Base-by-base conservation (phyloP, 2,888 invertebrate genomes). In the Graphium colonna region DNA sequence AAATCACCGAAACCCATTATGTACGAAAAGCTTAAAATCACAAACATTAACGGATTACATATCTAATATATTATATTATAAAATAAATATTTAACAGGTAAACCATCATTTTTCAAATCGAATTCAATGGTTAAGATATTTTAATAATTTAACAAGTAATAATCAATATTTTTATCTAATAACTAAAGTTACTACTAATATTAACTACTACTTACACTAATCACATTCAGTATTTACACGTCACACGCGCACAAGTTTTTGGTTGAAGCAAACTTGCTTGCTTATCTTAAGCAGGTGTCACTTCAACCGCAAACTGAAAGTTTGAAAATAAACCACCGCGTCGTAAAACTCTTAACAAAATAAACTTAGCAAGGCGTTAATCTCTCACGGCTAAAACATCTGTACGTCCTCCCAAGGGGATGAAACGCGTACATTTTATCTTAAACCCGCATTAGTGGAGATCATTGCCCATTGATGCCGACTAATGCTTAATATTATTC, bases 281-380 rank as follows among this genome's bases (percentile, higher is more conserved):
- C 59, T 67, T 68, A 83, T 83, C 83, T 79, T 66, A 80, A 83
- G 72, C 80, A 83, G 84, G 87, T 87, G 87, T 81, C 78, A 84
- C 65, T 75, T 71, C 74, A 67, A 63, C 63, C 55, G 63, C 59
- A 65, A 70, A 67, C 75, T 75, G 75, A 77, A 77, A 69, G 63
- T 71, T 71, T 60, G 55, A 80, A 82, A 85, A 84, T 75, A 82
- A 83, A 79, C 84, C 73, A 67, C 73, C 69, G 63, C 59, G 73
- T 69, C 70, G 77, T 83, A 84, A 88, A 88, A 78, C 79, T 72
- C 75, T 85, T 85, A 84, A 79, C 77, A 72, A 87, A 88, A 88
- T 86, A 87, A 86, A 86, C 86, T 75, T 62, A 62, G 68, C 68
- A 65, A 72, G 65, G 77, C 77, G 80, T 73, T 85, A 84, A 84